Percentiles rank a stretch among this genome's conserved stretches.
Evolutionary conservation across 1,140 invertebrate species (phyloP).

Genomic region (Microplitis demolitor): DNA sequence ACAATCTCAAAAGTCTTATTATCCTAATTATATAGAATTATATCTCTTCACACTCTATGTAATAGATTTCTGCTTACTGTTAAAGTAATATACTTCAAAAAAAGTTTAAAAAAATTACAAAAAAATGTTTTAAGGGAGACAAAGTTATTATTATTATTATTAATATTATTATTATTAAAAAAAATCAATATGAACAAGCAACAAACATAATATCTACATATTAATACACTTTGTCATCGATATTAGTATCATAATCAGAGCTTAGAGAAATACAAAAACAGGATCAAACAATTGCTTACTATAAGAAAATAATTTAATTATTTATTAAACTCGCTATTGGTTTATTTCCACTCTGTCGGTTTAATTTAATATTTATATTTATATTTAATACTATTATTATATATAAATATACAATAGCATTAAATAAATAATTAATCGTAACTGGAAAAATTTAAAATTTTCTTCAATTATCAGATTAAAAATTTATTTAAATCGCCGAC

Average conservation of each 20-base stretch:
- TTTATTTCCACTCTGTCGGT: constrained; percentile 5
- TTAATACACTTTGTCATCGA: constrained; percentile 20
- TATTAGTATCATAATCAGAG: constrained; percentile 30
- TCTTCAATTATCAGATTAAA: too few species aligned
- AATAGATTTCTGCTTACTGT: constrained; percentile 54
- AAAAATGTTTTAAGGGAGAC: not conserved
- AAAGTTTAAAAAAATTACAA: constrained; percentile 21
- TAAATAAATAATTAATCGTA: not conserved
- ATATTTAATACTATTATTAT: too few species aligned
- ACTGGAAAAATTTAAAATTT: too few species aligned
- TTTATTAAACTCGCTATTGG: constrained; percentile 25
- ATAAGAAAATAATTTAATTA: constrained; percentile 8
- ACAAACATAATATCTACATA: not conserved
- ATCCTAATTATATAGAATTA: constrained; percentile 60
- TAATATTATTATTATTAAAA: constrained; percentile 3
- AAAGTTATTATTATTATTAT: too few species aligned
- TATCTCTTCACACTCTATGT: constrained; percentile 58
- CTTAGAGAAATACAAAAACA: constrained; percentile 20
- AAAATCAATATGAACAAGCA: not conserved
- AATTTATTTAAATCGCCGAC: too few species aligned
- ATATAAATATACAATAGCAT: too few species aligned
- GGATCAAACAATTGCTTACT: constrained; percentile 31
- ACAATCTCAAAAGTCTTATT: constrained; percentile 65
- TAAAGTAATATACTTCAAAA: constrained; percentile 42
- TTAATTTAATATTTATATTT: too few species aligned